Conservation (phyloP, 2,888 invertebrate genomes). For the Drosophila basisetae region DNA sequence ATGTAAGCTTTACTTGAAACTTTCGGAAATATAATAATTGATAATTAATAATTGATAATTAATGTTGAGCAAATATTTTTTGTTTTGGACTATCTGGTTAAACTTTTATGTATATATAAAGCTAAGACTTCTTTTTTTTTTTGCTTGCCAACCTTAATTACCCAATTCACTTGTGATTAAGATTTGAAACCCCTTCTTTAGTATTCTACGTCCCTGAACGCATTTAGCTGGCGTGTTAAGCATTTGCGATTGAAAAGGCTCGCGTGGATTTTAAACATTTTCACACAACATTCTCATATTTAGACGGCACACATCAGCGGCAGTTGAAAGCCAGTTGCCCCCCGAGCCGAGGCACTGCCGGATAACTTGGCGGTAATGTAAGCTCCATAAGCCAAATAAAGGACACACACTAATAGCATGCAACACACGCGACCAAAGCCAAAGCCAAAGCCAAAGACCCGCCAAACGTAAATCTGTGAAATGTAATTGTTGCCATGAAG, state of each 20-base stretch:
- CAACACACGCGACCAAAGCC: constrained; percentile 76
- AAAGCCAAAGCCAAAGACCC: constrained; percentile 24
- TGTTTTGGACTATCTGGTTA: not conserved
- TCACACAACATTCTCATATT: constrained; percentile 81
- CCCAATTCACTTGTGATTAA: too few species aligned
- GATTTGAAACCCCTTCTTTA: not conserved
- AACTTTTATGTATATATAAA: not conserved
- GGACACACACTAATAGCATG: constrained; percentile 76
- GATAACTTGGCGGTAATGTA: constrained; percentile 72
- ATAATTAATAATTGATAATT: too few species aligned
- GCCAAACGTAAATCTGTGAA: constrained; percentile 78
- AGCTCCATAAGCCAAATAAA: constrained; percentile 80
- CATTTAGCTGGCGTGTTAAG: constrained; percentile 73
- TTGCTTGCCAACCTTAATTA: not conserved
- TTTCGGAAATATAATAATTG: not conserved
- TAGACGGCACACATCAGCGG: constrained; percentile 79
- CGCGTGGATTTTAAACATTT: constrained; percentile 82
- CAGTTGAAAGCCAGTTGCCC: constrained; percentile 42
- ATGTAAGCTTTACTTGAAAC: not conserved
- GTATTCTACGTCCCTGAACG: not conserved
- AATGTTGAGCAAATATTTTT: too few species aligned
- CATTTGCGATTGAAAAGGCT: constrained; percentile 73
- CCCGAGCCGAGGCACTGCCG: not conserved
- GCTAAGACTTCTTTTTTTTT: not conserved
- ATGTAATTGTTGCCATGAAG: constrained; percentile 82